Evolutionary conservation across 1,140 invertebrate species (phyloP), one percentile per base, ranked within the genome.

Genomic region (Phocides pigmalion): DNA sequence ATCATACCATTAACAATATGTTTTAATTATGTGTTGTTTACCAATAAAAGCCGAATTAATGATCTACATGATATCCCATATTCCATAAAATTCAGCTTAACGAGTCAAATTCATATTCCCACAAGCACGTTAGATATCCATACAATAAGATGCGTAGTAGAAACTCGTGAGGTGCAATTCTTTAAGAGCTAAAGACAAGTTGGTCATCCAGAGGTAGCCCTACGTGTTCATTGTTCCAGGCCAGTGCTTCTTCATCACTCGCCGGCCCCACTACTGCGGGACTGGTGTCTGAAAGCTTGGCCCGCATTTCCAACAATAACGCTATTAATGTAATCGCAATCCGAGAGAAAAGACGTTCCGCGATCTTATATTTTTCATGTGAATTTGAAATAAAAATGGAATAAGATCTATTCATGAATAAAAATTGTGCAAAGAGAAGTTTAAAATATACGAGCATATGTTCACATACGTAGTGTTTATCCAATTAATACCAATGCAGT

Each of bases 201-300:
- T 25, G 22, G 22, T 35, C 25, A 46, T 35, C 16, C 56, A 49
- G 28, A 25, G 56, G 41, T 68, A 74, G 73, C 77, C 66, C 76
- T 72, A 72, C 75, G 82, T 90, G 88, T 70, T 85, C 82, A 88
- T 44, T 90, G 88, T 89, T 90, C 88, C 88, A 84, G 53, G 59
- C 79, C 84, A 90, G 76, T 90, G 88, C 70, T 54, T 78, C 77
- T 74, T 77, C 84, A 86, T 81, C 85, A 83, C 70, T 75, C 77
- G 76, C 77, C 78, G 80, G 68, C 77, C 73, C 69, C 69, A 71
- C 68, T 70, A 72, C 53, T 64, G 66, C 64, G 42, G 44, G 58
- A 46, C 58, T 49, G 58, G 44, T 25, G 28, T 37, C 58, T 61
- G 58, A 61, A 61, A 61, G 58, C 58, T 49, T 61, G 32, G 28